A percentile compares a stretch with the other conserved stretches of the same genome.
These are phyloP conservation scores for Acestrorhynchus altus DNA, from an alignment of 2,797 vertebrate genomes.

Conservation along the genomic window DNA sequence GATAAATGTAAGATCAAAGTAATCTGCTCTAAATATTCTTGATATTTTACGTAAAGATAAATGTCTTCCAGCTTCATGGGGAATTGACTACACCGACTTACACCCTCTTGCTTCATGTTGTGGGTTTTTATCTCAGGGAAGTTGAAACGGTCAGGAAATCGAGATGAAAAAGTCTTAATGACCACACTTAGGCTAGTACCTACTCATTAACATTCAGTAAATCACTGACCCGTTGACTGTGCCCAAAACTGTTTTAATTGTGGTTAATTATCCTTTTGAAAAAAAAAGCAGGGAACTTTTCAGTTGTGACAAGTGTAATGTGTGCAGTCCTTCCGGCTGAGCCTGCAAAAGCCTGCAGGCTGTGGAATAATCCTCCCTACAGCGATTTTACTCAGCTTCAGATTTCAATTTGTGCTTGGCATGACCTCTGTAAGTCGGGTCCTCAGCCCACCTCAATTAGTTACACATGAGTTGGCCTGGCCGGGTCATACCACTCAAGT, in stretches of 20 bases:
- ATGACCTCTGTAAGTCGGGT: constrained; percentile 62
- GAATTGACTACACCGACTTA: not conserved
- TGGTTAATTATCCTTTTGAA: constrained; percentile 44
- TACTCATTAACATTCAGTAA: constrained; percentile 38
- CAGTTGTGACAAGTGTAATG: not conserved
- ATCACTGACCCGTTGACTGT: constrained; percentile 12
- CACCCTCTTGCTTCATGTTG: not conserved
- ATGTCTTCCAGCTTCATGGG: not conserved
- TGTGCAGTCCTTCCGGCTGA: not conserved
- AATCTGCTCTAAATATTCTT: too few species aligned
- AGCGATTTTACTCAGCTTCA: constrained; percentile 48
- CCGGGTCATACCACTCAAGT: constrained; percentile 62
- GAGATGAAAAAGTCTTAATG: constrained; percentile 38
- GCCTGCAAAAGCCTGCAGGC: not conserved
- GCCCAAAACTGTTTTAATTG: constrained; percentile 42
- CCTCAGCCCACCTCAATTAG: constrained; percentile 75
- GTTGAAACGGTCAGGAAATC: constrained; percentile 9
- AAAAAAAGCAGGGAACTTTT: constrained; percentile 30
- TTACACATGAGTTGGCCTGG: constrained; percentile 71
- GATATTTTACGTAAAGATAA: too few species aligned
- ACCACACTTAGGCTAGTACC: constrained; percentile 15
- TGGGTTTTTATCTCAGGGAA: not conserved
- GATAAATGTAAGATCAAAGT: too few species aligned
- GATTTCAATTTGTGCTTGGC: constrained; percentile 67
- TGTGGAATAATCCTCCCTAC: constrained; percentile 22